phyloP scores from a whole-genome alignment of 1,140 invertebrate genomes.

The Aculops lycopersici region DNA sequence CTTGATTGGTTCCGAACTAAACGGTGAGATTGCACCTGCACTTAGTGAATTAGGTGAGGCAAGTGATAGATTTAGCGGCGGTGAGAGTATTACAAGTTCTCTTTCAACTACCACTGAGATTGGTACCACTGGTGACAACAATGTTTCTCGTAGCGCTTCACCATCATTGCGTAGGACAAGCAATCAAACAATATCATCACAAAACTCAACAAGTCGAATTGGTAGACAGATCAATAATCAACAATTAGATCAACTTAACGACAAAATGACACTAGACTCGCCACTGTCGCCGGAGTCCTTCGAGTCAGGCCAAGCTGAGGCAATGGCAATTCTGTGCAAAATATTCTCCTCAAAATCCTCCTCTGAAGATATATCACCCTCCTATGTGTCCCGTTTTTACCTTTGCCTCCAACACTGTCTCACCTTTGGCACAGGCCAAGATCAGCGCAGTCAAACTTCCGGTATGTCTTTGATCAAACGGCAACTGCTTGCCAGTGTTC shows the following conservation, averaged over 20 bases:
- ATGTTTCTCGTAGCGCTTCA: background rate
- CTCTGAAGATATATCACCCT: conserved; percentile 64
- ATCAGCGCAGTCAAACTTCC: background rate
- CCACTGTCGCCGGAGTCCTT: conserved; percentile 13
- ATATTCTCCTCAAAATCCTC: conserved; percentile 88
- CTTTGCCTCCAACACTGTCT: conserved; percentile 59
- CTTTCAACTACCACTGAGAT: background rate
- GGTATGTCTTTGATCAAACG: conserved; percentile 7
- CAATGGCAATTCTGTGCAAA: conserved; percentile 63
- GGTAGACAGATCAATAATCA: background rate
- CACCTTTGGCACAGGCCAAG: conserved; percentile 1
- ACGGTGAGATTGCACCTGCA: conserved; percentile 4
- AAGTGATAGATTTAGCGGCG: background rate
- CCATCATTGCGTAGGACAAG: background rate
- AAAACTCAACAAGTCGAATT: background rate
- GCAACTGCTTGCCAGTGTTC: conserved; percentile 33
- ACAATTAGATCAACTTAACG: conserved; percentile 1
- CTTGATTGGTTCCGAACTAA: conserved; percentile 32
- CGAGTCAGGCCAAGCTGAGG: conserved; percentile 61
- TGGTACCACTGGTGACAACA: background rate
- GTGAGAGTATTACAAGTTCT: background rate
- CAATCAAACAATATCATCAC: background rate
- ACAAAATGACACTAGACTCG: conserved; percentile 8
- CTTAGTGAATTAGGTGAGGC: conserved; percentile 4
- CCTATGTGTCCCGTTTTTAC: conserved; percentile 79